Conservation (phyloP, 2,888 invertebrate species). For the Cosmopolites sordidus region DNA sequence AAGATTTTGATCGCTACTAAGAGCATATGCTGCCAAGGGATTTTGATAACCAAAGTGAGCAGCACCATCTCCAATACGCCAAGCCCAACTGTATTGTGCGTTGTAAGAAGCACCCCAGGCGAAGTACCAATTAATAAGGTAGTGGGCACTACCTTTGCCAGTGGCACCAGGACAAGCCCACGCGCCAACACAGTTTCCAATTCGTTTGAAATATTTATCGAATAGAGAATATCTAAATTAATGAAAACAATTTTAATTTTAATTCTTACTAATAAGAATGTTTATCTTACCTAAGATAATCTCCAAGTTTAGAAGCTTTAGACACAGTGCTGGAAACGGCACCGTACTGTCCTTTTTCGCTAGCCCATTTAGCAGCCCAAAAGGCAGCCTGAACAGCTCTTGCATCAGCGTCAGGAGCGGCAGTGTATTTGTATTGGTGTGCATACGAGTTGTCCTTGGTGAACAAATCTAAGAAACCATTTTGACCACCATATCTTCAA, state of each 20-base stretch:
- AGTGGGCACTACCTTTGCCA: slow-evolving; percentile 33
- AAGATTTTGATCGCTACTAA: slow-evolving; percentile 26
- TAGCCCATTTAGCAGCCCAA: slow-evolving; percentile 33
- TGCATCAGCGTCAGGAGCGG: slow-evolving; percentile 29
- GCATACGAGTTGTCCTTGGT: slow-evolving; percentile 32
- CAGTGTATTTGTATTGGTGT: slow-evolving; percentile 33
- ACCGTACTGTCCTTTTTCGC: slow-evolving; percentile 24
- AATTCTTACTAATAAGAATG: too few relatives aligned
- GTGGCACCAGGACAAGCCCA: slow-evolving; percentile 27
- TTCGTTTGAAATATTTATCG: slow-evolving; percentile 34
- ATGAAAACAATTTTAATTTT: too few relatives aligned
- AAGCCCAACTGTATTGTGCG: slow-evolving; percentile 31
- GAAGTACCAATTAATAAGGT: slow-evolving; percentile 32
- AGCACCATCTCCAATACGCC: slow-evolving; percentile 34
- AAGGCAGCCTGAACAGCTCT: slow-evolving; percentile 32
- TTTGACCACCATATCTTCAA: slow-evolving; percentile 23
- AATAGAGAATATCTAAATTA: slow-evolving; percentile 28
- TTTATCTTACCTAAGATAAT: slow-evolving; percentile 26
- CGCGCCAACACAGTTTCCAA: slow-evolving; percentile 31
- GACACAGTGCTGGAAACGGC: slow-evolving; percentile 24
- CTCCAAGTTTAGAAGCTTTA: slow-evolving; percentile 33
- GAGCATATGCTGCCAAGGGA: slow-evolving; percentile 32
- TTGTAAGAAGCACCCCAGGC: slow-evolving; percentile 34
- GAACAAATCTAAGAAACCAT: slow-evolving; percentile 31
- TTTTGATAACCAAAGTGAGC: slow-evolving; percentile 35